Conservation (phyloP, 2,797 vertebrate genomes). For the Gymnocypris eckloni region DNA sequence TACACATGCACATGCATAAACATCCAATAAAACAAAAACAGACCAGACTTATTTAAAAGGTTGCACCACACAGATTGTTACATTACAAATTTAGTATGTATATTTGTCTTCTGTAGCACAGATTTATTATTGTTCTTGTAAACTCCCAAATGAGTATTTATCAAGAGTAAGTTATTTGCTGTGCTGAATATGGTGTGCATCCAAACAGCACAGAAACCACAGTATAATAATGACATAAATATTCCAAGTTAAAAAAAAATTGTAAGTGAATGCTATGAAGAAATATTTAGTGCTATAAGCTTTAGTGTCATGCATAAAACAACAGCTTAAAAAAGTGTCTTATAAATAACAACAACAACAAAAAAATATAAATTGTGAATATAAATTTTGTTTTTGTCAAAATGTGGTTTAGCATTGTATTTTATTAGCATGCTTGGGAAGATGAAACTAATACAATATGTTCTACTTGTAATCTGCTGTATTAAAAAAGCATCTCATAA, state of each 20-base stretch:
- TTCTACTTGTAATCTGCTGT: background rate
- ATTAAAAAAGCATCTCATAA: background rate
- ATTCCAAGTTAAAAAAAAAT: background rate
- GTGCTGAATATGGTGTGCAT: background rate
- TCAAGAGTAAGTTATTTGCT: background rate
- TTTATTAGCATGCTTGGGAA: background rate
- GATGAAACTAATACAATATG: background rate
- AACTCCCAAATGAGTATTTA: background rate
- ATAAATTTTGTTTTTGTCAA: background rate
- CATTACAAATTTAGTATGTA: background rate
- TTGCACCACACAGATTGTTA: slow-evolving; percentile 7
- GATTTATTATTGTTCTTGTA: slow-evolving; percentile 11
- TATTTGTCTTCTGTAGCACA: slow-evolving; percentile 25
- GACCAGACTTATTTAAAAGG: background rate
- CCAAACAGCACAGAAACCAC: background rate
- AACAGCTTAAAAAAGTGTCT: too few species aligned
- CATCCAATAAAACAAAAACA: slow-evolving; percentile 25
- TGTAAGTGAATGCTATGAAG: background rate
- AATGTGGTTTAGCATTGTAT: background rate
- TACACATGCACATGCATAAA: slow-evolving; percentile 11
- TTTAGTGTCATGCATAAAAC: too few species aligned
- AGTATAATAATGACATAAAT: background rate
- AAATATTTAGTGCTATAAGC: too few species aligned
- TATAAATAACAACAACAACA: too few species aligned
- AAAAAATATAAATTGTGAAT: too few species aligned